Evolutionary conservation across 2,797 vertebrate species (phyloP).

Genomic region (Lepilemur ruficaudatus): DNA sequence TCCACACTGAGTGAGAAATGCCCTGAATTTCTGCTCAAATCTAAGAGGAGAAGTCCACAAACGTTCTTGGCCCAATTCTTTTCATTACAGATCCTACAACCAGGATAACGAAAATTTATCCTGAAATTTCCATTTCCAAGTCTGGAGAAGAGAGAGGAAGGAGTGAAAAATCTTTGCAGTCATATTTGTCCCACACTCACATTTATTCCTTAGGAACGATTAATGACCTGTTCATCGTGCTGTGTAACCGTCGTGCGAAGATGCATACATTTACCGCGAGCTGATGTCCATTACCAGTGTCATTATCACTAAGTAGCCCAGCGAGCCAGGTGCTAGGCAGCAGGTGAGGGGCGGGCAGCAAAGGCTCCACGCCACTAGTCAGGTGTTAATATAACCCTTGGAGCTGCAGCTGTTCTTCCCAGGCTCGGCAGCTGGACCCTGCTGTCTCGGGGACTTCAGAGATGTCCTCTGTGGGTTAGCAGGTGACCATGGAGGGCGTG

Average conservation of each 20-base stretch:
- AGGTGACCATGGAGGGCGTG: background rate
- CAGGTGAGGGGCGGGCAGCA: background rate
- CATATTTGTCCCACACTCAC: background rate
- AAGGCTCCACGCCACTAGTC: background rate
- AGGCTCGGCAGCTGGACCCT: background rate
- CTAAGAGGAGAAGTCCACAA: background rate
- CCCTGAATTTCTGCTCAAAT: background rate
- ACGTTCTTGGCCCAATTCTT: background rate
- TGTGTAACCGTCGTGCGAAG: background rate
- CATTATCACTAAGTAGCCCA: background rate
- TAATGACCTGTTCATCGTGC: background rate
- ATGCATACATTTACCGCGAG: background rate
- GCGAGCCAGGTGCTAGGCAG: background rate
- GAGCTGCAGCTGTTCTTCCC: fast-evolving
- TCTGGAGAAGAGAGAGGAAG: background rate
- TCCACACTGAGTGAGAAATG: background rate
- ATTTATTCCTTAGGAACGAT: background rate
- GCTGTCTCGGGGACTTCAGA: background rate
- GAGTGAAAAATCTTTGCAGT: background rate
- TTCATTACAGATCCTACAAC: background rate
- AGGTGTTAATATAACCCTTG: background rate
- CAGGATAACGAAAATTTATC: background rate
- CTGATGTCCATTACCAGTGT: background rate
- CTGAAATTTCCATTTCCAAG: background rate
- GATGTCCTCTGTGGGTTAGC: background rate